Percentiles rank a stretch among this genome's conserved stretches.
Conservation (phyloP, 2,888 invertebrate species). For the Panzeria rudis region DNA sequence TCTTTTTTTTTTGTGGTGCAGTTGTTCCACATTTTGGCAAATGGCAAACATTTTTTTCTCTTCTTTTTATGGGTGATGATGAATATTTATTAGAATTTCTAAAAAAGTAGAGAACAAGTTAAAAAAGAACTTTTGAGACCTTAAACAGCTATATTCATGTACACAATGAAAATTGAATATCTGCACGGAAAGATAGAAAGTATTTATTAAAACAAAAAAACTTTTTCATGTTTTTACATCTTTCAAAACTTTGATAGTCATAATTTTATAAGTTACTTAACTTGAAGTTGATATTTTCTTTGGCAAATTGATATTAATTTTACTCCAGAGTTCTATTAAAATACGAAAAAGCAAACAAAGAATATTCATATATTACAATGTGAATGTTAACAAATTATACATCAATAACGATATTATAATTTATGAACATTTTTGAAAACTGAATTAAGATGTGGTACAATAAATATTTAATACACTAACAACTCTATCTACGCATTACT, state of each 20-base stretch:
- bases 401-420: not conserved
- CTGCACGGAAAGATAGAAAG: slow-evolving; percentile 53
- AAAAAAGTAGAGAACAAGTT: slow-evolving; percentile 41
- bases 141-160: not conserved
- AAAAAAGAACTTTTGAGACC: slow-evolving; percentile 65
- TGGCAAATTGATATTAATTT: slow-evolving; percentile 83
- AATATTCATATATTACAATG: slow-evolving; percentile 23
- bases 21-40: slow-evolving; percentile 42
- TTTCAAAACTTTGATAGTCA: slow-evolving; percentile 43
- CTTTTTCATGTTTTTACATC: slow-evolving; percentile 38
- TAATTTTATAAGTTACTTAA: slow-evolving; percentile 47
- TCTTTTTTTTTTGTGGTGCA: slow-evolving; percentile 1
- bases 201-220: slow-evolving; percentile 68
- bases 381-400: slow-evolving; percentile 6
- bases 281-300: slow-evolving; percentile 66
- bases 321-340: slow-evolving; percentile 75
- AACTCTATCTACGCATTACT: too few relatives aligned
- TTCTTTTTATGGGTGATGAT: slow-evolving; percentile 77
- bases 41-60: slow-evolving; percentile 30
- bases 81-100: slow-evolving; percentile 82
- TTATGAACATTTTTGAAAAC: too few relatives aligned
- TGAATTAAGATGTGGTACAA: not conserved
- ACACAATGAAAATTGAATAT: slow-evolving; percentile 78
- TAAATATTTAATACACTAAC: not conserved
- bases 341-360: not conserved